Percentiles rank a stretch among this genome's conserved stretches.
Conservation (phyloP, 2,888 invertebrate species). For the Osmoderma eremita region DNA sequence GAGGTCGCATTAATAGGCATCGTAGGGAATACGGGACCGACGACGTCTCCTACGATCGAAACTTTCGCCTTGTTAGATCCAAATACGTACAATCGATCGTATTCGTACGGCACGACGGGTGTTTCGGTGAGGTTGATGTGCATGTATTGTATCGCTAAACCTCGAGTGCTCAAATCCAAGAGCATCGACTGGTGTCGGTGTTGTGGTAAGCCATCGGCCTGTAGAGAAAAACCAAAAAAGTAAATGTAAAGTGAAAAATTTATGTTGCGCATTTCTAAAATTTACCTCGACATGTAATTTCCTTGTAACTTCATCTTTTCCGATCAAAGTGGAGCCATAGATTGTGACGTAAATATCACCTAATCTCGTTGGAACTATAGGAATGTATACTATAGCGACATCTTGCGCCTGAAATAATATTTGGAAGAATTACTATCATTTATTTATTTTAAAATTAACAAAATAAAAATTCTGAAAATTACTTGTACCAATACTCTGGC, state of each 20-base stretch:
- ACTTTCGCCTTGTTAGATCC: conserved; percentile 88
- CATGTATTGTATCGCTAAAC: conserved; percentile 93
- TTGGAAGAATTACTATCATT: too few species aligned
- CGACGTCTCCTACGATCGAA: conserved; percentile 90
- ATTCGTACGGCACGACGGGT: conserved; percentile 91
- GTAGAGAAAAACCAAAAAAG: conserved; percentile 44
- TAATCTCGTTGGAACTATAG: conserved; percentile 84
- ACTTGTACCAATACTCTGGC: too few species aligned
- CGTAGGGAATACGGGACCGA: conserved; percentile 91
- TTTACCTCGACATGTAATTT: conserved; percentile 75
- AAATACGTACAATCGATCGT: conserved; percentile 91
- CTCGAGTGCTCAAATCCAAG: conserved; percentile 90
- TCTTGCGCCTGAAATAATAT: conserved; percentile 70
- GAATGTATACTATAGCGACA: conserved; percentile 85
- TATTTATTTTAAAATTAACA: too few species aligned
- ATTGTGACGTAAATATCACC: conserved; percentile 81
- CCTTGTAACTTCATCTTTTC: conserved; percentile 75
- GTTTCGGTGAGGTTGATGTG: conserved; percentile 95
- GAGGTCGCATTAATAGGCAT: conserved; percentile 92
- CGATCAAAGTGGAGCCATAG: conserved; percentile 80
- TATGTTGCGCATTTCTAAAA: too few species aligned
- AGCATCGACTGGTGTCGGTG: conserved; percentile 92
- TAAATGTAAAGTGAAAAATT: too few species aligned
- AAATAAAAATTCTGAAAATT: too few species aligned
- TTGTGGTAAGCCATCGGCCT: conserved; percentile 92